Evolutionary conservation across 2,888 invertebrate species (phyloP).

Genomic region (Eupithecia abbreviata): DNA sequence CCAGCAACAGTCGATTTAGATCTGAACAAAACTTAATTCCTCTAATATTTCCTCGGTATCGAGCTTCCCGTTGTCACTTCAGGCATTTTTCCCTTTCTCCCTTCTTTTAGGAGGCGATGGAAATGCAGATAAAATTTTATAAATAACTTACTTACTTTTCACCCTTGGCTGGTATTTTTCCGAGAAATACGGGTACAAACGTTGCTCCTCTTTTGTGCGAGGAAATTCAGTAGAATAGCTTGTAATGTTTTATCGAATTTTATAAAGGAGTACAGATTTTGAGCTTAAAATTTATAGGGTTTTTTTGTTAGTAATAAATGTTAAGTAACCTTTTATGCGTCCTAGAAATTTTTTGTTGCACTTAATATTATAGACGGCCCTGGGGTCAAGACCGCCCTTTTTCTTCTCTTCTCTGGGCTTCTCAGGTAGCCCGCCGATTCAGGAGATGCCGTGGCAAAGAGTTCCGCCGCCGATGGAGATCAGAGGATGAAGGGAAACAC

Average conservation of each 20-base stretch:
- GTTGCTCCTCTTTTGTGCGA: conserved; percentile 23
- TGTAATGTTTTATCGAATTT: conserved; percentile 22
- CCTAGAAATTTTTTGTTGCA: no score
- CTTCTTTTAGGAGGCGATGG: conserved; percentile 32
- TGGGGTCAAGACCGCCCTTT: no score
- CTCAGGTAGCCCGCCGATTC: no score
- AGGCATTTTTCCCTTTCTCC: conserved; percentile 33
- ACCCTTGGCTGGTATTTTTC: conserved; percentile 23
- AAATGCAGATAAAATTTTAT: conserved; percentile 45
- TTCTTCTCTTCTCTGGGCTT: no score
- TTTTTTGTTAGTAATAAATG: background rate
- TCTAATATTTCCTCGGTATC: conserved; percentile 44
- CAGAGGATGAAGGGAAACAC: no score
- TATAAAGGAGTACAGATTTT: conserved; percentile 8
- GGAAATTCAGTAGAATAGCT: conserved; percentile 22
- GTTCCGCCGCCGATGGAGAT: no score
- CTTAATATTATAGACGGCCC: no score
- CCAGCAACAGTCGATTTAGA: conserved; percentile 3
- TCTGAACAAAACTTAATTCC: conserved; percentile 38
- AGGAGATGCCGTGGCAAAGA: no score
- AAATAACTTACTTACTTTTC: conserved; percentile 40
- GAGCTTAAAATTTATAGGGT: background rate
- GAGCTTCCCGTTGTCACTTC: conserved; percentile 45
- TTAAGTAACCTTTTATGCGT: no score
- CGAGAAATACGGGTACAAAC: conserved; percentile 17